Base-by-base conservation (phyloP, 2,888 invertebrate genomes). In the Altica lythri region DNA sequence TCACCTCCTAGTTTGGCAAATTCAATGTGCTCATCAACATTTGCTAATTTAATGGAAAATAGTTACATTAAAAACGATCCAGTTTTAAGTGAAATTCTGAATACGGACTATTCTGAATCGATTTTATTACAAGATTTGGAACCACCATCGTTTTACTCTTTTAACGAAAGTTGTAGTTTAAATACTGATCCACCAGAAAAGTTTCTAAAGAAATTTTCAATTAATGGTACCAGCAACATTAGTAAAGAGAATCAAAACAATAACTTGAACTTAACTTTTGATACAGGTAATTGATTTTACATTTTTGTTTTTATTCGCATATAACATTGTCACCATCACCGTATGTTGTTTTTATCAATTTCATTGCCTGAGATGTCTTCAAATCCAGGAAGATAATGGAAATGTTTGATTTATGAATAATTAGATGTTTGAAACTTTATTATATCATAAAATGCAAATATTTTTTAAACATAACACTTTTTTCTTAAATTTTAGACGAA, bases 1-100 rank as follows among this genome's bases (percentile, higher is more conserved):
- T 78, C 78, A 0, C 84, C 84, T 0, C 84, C 84, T 0, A 83
- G 83, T 62, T 75, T 85, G 16, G 82, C 83, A 10, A 83, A 83
- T 10, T 84, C 84, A 0, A 70, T 77, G 69, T 76, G 76, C 65
- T 77, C 76, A 12, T 76, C 77, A 5, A 76, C 75, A 2, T 76
- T 77, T 60, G 72, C 75, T n/a, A 77, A 73, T 60, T 63, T 77
- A 25, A 76, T 77, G 75, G 77, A 77, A 40, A 76, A 68, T 53
- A 76, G 76, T 61, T 72, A 71, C 40, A 76, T 76, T 29, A 74
- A 73, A 54, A 75, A 76, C 49, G 76, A 76, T 67, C 75, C 76
- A 10, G 66, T 72, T 10, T 62, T 76, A 45, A 68, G 75, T 40
- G 75, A 75, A 62, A 76, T 76, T 42, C 63, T 76, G 12, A 75